Evolutionary conservation across 2,797 vertebrate species (phyloP), one percentile per base, ranked within the genome.

Genomic region (Hemitrygon akajei): DNA sequence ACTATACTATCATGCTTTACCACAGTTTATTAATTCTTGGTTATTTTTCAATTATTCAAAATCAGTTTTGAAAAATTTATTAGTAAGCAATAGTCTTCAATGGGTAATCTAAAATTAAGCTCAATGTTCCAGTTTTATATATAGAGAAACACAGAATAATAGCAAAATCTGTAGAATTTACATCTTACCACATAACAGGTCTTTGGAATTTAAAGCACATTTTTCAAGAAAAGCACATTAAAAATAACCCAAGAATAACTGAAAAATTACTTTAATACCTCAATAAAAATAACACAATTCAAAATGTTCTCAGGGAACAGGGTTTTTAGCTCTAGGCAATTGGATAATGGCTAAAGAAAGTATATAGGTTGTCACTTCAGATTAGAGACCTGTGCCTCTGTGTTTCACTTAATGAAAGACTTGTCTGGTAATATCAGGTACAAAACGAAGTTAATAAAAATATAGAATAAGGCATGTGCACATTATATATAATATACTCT

Each of bases 251-350:
- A 97, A 73, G 71, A 93, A 93, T 93, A 98, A 98, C 98, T 98
- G 98, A 99, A 98, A 98, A 98, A 99, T 99, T 97, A 98, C 98
- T 98, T 98, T 99, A 99, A 99, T 99, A 98, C 98, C 98, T 98
- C 98, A 98, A 98, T 98, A 98, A 98, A 99, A 99, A 99, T 99
- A 99, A 99, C 98, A 98, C 98, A 98, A 98, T 98, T 98, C 97
- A 98, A 97, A 98, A 97, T 97, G 97, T 98, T 99, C 98, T 98
- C 97, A 98, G 98, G 97, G 97, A 98, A 97, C 97, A 96, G 97
- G 96, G 97, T 97, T 97, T 97, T 95, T 97, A 97, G 98, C 98
- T 98, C 95, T 96, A 96, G 98, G 98, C 98, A 97, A 98, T 96
- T 95, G 94, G 96, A 97, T 98, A 99, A 98, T 98, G 98, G 98